Conservation (phyloP, 2,888 invertebrate genomes). For the Chironomus riparius region DNA sequence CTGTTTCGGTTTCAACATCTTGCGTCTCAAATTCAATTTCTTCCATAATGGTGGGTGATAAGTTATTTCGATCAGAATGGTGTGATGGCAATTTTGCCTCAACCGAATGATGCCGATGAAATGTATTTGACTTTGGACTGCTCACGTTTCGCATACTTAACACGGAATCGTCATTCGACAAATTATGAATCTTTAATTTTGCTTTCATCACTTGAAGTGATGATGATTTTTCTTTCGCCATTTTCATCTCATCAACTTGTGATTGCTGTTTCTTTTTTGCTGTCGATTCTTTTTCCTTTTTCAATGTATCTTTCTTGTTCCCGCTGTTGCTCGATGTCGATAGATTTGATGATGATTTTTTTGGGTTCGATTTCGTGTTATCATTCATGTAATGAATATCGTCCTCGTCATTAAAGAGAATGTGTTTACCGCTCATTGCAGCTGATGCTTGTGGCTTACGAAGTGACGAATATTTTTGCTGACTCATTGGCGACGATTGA, state of each 20-base stretch:
- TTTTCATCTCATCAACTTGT: conserved; percentile 3
- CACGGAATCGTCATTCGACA: conserved; percentile 18
- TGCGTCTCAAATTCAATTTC: conserved; percentile 27
- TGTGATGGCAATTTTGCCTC: conserved; percentile 11
- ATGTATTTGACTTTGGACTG: not conserved
- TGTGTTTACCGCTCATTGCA: conserved; percentile 34
- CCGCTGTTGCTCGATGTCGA: not conserved
- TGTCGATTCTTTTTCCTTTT: not conserved
- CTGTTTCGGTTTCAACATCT: conserved; percentile 25
- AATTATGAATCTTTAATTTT: conserved; percentile 16
- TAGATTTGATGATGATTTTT: not conserved
- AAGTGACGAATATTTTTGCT: conserved; percentile 14
- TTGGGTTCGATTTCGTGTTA: conserved; percentile 35
- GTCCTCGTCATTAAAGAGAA: conserved; percentile 41
- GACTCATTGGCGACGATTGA: conserved; percentile 7
- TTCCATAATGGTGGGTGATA: conserved; percentile 28
- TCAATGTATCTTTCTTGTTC: not conserved
- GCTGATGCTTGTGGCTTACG: not conserved
- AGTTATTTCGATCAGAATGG: conserved; percentile 8
- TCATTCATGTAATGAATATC: conserved; percentile 40
- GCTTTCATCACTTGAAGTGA: conserved; percentile 24
- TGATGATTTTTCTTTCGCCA: conserved; percentile 16
- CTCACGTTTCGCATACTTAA: not conserved
- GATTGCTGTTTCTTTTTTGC: conserved; percentile 14
- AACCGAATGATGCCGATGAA: conserved; percentile 18